Evolutionary conservation across 1,140 invertebrate genomes (phyloP).

Genomic region (Drosophila mojavensis): DNA sequence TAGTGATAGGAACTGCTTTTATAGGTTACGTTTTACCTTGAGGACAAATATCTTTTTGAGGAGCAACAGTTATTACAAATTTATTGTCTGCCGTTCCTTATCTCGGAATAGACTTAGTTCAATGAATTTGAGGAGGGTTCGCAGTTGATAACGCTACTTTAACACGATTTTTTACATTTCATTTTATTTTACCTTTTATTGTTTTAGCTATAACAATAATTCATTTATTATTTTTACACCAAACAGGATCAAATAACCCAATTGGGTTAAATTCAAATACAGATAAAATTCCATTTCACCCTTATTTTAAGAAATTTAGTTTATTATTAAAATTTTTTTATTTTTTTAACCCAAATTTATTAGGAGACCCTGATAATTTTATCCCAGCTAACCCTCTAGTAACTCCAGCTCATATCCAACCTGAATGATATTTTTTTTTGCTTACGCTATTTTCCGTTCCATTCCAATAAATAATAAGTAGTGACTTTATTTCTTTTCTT

Average conservation of each 20-base stretch:
- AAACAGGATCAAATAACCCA: slow-evolving; percentile 87
- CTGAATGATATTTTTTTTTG: slow-evolving; percentile 92
- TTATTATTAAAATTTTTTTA: slow-evolving; percentile 53
- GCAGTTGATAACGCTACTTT: slow-evolving; percentile 87
- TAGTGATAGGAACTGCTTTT: slow-evolving; percentile 88
- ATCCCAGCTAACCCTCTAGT: slow-evolving; percentile 88
- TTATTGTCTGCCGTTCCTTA: slow-evolving; percentile 88
- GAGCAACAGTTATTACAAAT: slow-evolving; percentile 90
- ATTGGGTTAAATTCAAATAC: slow-evolving; percentile 86
- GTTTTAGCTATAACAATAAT: slow-evolving; percentile 86
- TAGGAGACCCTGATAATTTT: slow-evolving; percentile 89
- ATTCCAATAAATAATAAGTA: slow-evolving; percentile 91
- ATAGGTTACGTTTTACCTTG: slow-evolving; percentile 89
- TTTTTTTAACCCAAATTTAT: slow-evolving; percentile 85
- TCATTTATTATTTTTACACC: slow-evolving; percentile 87
- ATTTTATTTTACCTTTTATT: slow-evolving; percentile 89
- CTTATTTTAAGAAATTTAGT: slow-evolving; percentile 86
- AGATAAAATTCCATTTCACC: slow-evolving; percentile 87
- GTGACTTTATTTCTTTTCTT: slow-evolving; percentile 87
- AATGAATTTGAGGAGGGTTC: too few relatives aligned
- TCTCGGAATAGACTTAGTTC: slow-evolving; percentile 74
- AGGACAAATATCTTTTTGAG: slow-evolving; percentile 90
- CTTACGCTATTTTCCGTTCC: slow-evolving; percentile 89
- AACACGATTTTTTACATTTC: slow-evolving; percentile 89
- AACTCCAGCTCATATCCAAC: slow-evolving; percentile 89